These are phyloP conservation scores for Syncerus caffer DNA, from an alignment of 2,797 vertebrate genomes.

Conservation along the genomic window DNA sequence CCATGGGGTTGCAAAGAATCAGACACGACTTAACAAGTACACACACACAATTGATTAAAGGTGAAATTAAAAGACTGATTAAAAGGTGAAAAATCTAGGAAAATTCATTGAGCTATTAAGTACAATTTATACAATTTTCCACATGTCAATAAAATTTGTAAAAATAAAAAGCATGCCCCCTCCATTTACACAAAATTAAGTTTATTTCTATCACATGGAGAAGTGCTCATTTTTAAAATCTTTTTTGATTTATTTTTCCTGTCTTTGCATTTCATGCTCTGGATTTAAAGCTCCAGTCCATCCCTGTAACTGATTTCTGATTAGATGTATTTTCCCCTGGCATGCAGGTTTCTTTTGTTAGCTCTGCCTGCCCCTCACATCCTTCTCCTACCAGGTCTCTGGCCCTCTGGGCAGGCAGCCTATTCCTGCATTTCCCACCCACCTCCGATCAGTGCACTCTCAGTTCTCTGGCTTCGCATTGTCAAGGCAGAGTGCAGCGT, in stretches of 20 bases:
- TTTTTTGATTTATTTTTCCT: accelerated
- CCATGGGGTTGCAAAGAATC: not conserved
- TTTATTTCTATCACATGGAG: not conserved
- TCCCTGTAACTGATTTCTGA: constrained; percentile 13
- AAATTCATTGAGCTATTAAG: not conserved
- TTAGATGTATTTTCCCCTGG: not conserved
- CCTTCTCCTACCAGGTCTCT: not conserved
- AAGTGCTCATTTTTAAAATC: not conserved
- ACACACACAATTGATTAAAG: not conserved
- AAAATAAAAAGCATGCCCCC: not conserved
- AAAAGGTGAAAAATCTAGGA: not conserved
- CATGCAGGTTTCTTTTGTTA: not conserved
- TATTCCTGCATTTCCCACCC: not conserved
- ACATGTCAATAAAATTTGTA: not conserved
- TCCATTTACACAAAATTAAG: not conserved
- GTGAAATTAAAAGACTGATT: not conserved
- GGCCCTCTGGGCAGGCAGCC: constrained; percentile 30
- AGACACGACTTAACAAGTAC: not conserved
- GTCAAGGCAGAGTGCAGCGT: not conserved
- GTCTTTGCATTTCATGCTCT: not conserved
- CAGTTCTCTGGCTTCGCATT: not conserved
- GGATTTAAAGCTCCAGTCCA: not conserved
- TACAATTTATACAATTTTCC: not conserved
- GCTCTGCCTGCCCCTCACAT: not conserved
- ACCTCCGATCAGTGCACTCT: not conserved